phyloP scores from a whole-genome alignment of 2,113 vertebrate species.

The Oceanodroma tethys region DNA sequence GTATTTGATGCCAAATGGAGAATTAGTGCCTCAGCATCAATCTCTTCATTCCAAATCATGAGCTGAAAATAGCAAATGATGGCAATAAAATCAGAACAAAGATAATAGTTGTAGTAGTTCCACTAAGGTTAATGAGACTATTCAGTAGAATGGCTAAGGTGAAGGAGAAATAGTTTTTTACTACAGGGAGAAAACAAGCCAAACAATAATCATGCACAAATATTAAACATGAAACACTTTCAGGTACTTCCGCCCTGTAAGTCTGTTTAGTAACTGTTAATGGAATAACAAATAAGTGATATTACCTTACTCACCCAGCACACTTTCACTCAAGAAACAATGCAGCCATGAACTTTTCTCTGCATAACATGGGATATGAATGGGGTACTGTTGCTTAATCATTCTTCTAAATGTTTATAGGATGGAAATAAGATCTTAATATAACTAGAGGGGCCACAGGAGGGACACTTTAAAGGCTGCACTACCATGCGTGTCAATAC shows the following conservation, averaged over 20 bases:
- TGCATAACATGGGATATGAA: not conserved
- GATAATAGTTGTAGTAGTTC: not conserved
- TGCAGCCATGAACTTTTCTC: not conserved
- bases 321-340: not conserved
- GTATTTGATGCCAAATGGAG: not conserved
- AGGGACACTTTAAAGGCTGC: conserved; percentile 43
- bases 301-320: not conserved
- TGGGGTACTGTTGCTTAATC: not conserved
- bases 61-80: not conserved
- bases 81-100: not conserved
- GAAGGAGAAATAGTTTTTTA: not conserved
- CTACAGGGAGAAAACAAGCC: not conserved
- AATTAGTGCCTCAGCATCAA: not conserved
- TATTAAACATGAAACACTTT: not conserved
- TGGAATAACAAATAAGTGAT: not conserved
- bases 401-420: conserved; percentile 29
- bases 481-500: conserved; percentile 29
- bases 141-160: not conserved
- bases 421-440: conserved; percentile 45
- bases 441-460: conserved; percentile 6
- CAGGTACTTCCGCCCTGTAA: not conserved
- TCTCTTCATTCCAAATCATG: not conserved
- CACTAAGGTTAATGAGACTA: not conserved
- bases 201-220: not conserved
- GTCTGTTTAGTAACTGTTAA: not conserved